These are phyloP conservation scores for silkworm (Bombyx mori) DNA, from an alignment of 1,140 invertebrate genomes.

Conservation along the genomic window ASM3026992v2 NC_085122.1:5296501-5297000, in stretches of 20 bases:
- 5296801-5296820: not conserved
- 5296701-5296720: not conserved
- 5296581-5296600: too few species aligned
- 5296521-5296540: too few species aligned
- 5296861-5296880: not conserved
- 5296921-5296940: not conserved
- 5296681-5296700: conserved; percentile 1
- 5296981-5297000: not conserved
- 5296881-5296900: not conserved
- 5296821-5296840: too few species aligned
- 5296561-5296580: too few species aligned
- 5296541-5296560: too few species aligned
- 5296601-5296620: too few species aligned
- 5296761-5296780: not conserved
- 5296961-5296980: not conserved
- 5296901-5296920: not conserved
- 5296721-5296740: not conserved
- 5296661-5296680: not conserved
- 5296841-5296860: too few species aligned
- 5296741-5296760: not conserved
- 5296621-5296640: too few species aligned
- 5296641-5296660: too few species aligned
- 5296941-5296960: not conserved
- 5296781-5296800: not conserved
- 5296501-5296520: too few species aligned